phyloP scores from a whole-genome alignment of 2,888 invertebrate genomes.

The Thera britannica region DNA sequence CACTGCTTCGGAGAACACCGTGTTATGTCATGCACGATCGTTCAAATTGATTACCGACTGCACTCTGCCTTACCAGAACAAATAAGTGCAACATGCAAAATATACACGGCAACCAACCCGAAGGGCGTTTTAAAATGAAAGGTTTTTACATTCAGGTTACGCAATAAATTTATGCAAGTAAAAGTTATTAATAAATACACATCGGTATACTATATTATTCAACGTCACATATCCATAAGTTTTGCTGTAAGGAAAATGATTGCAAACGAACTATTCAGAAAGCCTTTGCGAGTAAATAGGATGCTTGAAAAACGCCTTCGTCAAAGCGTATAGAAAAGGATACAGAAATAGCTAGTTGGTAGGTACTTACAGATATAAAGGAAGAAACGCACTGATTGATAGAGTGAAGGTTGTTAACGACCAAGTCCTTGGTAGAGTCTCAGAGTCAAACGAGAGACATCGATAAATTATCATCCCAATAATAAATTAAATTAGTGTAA shows the following conservation, averaged over 20 bases:
- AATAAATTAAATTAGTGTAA: conserved; percentile 61
- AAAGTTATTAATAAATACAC: not conserved
- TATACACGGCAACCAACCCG: not conserved
- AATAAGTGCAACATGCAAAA: conserved; percentile 6
- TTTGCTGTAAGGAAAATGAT: conserved; percentile 17
- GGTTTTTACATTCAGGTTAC: not conserved
- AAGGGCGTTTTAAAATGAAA: not conserved
- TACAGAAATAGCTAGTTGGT: conserved; percentile 12
- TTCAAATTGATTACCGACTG: conserved; percentile 22
- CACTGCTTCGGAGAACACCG: conserved; percentile 35
- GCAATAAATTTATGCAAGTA: not conserved
- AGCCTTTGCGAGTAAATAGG: conserved; percentile 12
- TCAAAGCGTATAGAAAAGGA: conserved; percentile 17
- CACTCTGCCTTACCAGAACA: conserved; percentile 11
- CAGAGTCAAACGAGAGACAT: conserved; percentile 48
- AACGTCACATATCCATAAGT: conserved; percentile 1
- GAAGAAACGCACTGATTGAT: conserved; percentile 46
- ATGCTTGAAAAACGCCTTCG: conserved; percentile 11
- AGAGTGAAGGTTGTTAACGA: conserved; percentile 47
- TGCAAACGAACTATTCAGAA: conserved; percentile 21
- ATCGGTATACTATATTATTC: not conserved
- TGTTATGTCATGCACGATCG: conserved; percentile 31
- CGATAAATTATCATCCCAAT: conserved; percentile 56
- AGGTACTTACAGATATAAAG: conserved; percentile 16
- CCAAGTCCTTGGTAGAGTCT: conserved; percentile 34